Base-by-base conservation (phyloP, 2,888 invertebrate genomes). In the Eristalis tenax region DNA sequence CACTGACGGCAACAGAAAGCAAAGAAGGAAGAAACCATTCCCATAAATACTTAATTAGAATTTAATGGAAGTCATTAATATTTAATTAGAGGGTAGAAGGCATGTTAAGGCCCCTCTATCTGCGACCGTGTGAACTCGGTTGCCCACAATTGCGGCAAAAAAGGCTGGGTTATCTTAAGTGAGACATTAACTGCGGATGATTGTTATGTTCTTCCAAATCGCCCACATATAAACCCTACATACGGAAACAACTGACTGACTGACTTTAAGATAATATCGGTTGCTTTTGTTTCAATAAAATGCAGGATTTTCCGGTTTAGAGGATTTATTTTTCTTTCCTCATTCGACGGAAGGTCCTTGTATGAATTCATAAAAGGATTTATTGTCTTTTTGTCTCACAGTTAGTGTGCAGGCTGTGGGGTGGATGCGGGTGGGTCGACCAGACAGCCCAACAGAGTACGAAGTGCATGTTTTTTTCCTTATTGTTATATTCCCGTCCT, bases 341-440 rank as follows among this genome's bases (percentile, higher is more conserved):
- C 73, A 73, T 63, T 32, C 50, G 22, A 5, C 38, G 26, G n/a
- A 73, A 73, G 28, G 61, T 61, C 71, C 18, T 43, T 63, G 71
- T 59, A 63, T 73, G 71, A 63, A 73, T 73, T 73, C 71, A 43
- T 63, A 73, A 63, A 63, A 43, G 28, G 61, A 63, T 43, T 71
- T 71, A 59, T 61, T 59, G 59, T 26, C 38, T 50, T 18, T 50
- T 50, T n/a, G 18, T 22, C 22, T 50, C 18, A 43, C 40, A 40
- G n/a, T 43, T n/a, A 4, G 6, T 18, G 13, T 15, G 18, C 15
- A 13, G 15, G 15, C 13, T 15, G 18, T 1, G 15, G 43, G 5
- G 15, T 50, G 18, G 18, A 8, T 61, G 59, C 15, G 26, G 61
- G 61, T 5, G 59, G 13, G n/a, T n/a, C 40, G 11, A 40, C 10